Evolutionary conservation across 2,797 vertebrate species (phyloP).

Genomic region (Danio jaintianensis): DNA sequence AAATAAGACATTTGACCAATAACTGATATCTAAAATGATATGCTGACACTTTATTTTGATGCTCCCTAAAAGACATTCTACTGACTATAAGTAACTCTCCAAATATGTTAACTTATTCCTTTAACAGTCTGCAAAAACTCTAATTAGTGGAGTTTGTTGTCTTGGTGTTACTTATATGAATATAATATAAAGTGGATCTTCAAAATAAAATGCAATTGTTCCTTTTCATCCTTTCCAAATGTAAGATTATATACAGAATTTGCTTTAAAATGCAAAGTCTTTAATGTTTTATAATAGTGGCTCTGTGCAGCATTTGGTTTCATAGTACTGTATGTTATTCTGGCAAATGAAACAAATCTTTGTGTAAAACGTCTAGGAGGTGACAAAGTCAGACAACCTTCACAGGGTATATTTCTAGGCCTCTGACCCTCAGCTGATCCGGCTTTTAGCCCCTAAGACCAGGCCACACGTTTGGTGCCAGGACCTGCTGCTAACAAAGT

Average conservation of each 20-base stretch:
- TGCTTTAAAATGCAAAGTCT: background rate
- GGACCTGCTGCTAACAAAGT: slow-evolving; percentile 19
- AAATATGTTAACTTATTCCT: too few species aligned
- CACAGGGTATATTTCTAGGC: slow-evolving; percentile 12
- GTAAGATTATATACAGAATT: background rate
- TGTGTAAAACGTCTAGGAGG: slow-evolving; percentile 19
- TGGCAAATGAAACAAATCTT: background rate
- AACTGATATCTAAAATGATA: background rate
- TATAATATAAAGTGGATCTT: too few species aligned
- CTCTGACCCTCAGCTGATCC: slow-evolving; percentile 2
- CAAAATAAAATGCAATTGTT: background rate
- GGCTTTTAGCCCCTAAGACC: slow-evolving; percentile 29
- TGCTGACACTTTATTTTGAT: too few species aligned
- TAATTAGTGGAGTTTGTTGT: too few species aligned
- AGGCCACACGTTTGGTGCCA: background rate
- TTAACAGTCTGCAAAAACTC: too few species aligned
- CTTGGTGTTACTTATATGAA: too few species aligned
- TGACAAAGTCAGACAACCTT: background rate
- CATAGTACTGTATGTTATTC: background rate
- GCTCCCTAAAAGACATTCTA: too few species aligned
- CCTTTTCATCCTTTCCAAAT: background rate
- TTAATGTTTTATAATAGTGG: background rate
- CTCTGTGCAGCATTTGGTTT: background rate
- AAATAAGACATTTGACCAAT: background rate
- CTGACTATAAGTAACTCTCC: too few species aligned